Percentiles rank a stretch among this genome's conserved stretches.
Evolutionary conservation across 2,797 vertebrate species (phyloP).

Genomic region (Lycodopsis pacificus): DNA sequence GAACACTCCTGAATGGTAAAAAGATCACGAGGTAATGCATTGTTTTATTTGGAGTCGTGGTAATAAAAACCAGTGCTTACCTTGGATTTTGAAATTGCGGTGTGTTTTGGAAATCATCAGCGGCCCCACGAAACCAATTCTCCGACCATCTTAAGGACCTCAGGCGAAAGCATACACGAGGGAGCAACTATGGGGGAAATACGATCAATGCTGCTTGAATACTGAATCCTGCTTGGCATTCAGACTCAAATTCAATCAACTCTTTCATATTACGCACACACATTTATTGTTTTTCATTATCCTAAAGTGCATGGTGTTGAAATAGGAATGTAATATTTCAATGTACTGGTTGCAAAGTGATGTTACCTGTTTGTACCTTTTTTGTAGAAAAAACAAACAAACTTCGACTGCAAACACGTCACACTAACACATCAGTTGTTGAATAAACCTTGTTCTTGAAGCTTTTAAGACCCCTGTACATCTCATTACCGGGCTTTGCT

Average conservation of each 20-base stretch:
- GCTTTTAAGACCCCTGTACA: slow-evolving; percentile 50
- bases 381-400: slow-evolving; percentile 62
- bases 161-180: slow-evolving; percentile 32
- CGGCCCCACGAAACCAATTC: slow-evolving; percentile 48
- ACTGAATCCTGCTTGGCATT: slow-evolving; percentile 71
- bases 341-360: slow-evolving; percentile 79
- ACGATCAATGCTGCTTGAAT: slow-evolving; percentile 69
- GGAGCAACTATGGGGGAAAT: slow-evolving; percentile 58
- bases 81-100: slow-evolving; percentile 55
- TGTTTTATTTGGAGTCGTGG: slow-evolving; percentile 53
- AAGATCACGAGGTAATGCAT: slow-evolving; percentile 49
- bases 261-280: slow-evolving; percentile 59
- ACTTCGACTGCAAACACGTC: slow-evolving; percentile 52
- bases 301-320: slow-evolving; percentile 80
- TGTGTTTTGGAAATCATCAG: slow-evolving; percentile 59
- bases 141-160: slow-evolving; percentile 54
- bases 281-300: slow-evolving; percentile 71
- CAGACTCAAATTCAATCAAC: slow-evolving; percentile 67
- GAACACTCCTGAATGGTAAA: slow-evolving; percentile 67
- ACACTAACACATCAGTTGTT: slow-evolving; percentile 57
- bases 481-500: slow-evolving; percentile 42
- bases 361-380: slow-evolving; percentile 81
- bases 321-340: slow-evolving; percentile 79
- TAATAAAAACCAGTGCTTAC: slow-evolving; percentile 61
- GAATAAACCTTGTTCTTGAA: slow-evolving; percentile 54